These are phyloP conservation scores for Laticauda colubrina DNA, from an alignment of 2,113 vertebrate species.

Conservation along the genomic window DNA sequence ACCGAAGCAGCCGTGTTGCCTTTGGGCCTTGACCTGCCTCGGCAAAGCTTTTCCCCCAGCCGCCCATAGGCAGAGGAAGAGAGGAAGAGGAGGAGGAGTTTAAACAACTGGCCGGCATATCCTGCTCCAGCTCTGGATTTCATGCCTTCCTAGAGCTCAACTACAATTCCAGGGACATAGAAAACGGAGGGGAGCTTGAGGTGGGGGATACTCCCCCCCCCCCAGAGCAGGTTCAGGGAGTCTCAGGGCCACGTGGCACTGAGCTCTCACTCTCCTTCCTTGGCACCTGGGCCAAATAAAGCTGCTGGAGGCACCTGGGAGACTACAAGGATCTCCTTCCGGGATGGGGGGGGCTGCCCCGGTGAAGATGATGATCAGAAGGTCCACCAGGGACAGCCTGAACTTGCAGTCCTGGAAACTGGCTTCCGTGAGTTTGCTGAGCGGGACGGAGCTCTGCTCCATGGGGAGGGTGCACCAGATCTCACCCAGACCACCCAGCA, in stretches of 20 bases:
- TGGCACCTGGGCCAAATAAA: background rate
- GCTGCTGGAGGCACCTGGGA: background rate
- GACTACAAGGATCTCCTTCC: background rate
- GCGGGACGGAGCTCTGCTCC: conserved; percentile 83
- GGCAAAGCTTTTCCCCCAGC: background rate
- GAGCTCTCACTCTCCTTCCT: background rate
- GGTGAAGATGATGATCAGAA: conserved; percentile 97
- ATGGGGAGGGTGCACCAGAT: conserved; percentile 91
- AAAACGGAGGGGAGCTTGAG: background rate
- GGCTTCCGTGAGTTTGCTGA: conserved; percentile 89
- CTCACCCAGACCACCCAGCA: conserved; percentile 79
- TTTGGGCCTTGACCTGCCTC: no score
- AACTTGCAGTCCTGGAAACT: conserved; percentile 95
- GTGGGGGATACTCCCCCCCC: no score
- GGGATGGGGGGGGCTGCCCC: conserved; percentile 77
- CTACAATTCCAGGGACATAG: background rate
- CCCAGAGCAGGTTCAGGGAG: background rate
- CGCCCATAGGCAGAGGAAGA: background rate
- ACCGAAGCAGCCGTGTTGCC: background rate
- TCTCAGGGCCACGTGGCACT: background rate
- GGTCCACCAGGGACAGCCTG: conserved; percentile 89
- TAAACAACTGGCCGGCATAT: background rate
- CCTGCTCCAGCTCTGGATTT: background rate
- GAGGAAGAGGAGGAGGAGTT: background rate
- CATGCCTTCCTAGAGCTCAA: background rate